Conservation (phyloP, 2,113 vertebrate species). For the Paraplagusia blochii region DNA sequence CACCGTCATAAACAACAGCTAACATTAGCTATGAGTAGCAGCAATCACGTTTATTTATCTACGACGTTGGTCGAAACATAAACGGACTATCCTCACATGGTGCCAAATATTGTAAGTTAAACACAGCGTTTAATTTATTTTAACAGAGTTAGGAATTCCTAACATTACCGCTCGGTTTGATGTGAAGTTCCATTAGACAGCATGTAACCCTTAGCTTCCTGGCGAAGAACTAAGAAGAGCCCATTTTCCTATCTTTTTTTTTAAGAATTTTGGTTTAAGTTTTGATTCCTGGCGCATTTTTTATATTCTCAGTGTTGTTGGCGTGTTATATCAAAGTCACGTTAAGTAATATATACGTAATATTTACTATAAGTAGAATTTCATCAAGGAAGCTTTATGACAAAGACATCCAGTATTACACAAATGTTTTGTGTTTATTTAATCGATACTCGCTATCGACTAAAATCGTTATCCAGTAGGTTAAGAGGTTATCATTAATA, state of each 20-base stretch:
- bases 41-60: constrained; percentile 7
- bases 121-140: rapidly evolving
- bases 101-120: constrained; percentile 37
- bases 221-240: constrained; percentile 26
- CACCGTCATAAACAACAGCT: neutral
- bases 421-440: neutral
- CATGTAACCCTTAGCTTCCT: constrained; percentile 23
- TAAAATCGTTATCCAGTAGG: too few species aligned
- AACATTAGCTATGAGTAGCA: constrained; percentile 22
- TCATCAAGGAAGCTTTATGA: constrained; percentile 11
- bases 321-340: too few species aligned
- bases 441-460: too few species aligned
- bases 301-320: neutral
- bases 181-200: constrained; percentile 24
- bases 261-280: too few species aligned
- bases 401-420: constrained; percentile 28
- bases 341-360: neutral
- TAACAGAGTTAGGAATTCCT: too few species aligned
- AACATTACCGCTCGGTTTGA: neutral
- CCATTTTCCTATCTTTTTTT: constrained; percentile 18
- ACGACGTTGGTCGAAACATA: neutral
- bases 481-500: too few species aligned
- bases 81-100: constrained; percentile 11
- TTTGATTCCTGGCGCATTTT: too few species aligned
- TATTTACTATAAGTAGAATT: constrained; percentile 11